These are phyloP conservation scores for Eupithecia subumbrata DNA, from an alignment of 2,888 invertebrate species.

Conservation along the genomic window DNA sequence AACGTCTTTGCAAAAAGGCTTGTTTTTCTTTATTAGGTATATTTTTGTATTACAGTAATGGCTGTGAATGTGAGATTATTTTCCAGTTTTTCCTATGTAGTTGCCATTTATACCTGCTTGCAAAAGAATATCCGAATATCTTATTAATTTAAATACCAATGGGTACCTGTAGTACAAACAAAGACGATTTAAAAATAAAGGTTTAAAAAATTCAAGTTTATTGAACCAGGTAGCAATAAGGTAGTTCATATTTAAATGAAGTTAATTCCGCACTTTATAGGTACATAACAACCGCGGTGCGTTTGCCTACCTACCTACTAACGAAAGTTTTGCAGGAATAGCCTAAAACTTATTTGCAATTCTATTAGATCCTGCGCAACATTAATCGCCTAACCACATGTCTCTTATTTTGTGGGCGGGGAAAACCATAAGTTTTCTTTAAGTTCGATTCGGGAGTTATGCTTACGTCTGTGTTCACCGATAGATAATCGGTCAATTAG, in stretches of 20 bases:
- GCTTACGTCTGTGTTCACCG: no score
- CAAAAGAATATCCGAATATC: background rate
- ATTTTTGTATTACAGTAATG: no score
- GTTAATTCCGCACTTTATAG: constrained; percentile 4
- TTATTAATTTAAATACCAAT: background rate
- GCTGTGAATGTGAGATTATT: background rate
- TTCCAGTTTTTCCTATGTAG: background rate
- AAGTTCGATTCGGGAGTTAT: no score
- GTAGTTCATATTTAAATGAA: background rate
- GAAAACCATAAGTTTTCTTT: background rate
- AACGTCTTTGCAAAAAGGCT: background rate
- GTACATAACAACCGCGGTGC: background rate
- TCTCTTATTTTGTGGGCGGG: constrained; percentile 5
- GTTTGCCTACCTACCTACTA: background rate
- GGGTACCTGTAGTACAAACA: background rate
- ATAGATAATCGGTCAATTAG: no score
- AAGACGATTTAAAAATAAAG: constrained; percentile 3
- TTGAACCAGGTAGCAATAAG: constrained; percentile 18
- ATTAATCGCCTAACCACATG: background rate
- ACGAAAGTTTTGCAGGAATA: background rate
- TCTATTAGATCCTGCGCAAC: background rate
- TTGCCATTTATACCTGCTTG: background rate
- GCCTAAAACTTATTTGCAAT: background rate
- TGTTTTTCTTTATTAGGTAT: no score
- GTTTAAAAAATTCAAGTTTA: constrained; percentile 6